These are phyloP conservation scores for Oscarella lobularis DNA, from an alignment of 37 sponge, comb jelly and placozoan species.

Conservation along the genomic window DNA sequence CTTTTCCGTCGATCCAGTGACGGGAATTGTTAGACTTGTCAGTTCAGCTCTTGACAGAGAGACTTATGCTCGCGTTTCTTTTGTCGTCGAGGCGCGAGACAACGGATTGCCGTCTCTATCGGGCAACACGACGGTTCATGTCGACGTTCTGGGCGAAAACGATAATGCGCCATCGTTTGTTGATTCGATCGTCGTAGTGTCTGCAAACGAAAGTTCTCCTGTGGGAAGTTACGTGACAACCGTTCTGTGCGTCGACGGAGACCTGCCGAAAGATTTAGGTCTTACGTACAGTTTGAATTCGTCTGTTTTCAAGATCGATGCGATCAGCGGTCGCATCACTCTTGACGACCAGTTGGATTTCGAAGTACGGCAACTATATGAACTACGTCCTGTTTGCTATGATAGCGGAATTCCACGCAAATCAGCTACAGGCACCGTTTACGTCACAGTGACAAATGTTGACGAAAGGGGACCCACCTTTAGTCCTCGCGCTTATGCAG, in stretches of 20 bases:
- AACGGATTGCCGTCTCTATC: too few relatives aligned
- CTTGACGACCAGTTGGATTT: background rate
- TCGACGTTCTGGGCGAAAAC: background rate
- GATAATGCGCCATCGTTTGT: background rate
- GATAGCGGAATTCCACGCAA: background rate
- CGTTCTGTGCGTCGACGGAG: background rate
- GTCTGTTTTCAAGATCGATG: background rate
- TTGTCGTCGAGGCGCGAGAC: too few relatives aligned
- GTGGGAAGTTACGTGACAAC: background rate
- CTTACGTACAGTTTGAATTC: too few relatives aligned
- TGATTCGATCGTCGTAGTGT: background rate
- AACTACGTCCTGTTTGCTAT: background rate
- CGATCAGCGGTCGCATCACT: background rate
- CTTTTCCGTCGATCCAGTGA: background rate
- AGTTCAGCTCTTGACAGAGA: background rate
- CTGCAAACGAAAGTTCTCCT: background rate
- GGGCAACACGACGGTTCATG: background rate
- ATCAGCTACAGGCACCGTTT: background rate
- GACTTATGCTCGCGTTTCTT: background rate
- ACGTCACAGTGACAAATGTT: background rate
- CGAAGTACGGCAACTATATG: background rate
- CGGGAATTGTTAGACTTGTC: background rate
- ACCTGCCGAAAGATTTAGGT: too few relatives aligned
- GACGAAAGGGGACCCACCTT: background rate
- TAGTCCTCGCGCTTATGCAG: background rate